Base-by-base conservation (phyloP, 2,113 vertebrate species). In the Pampusana beccarii region DNA sequence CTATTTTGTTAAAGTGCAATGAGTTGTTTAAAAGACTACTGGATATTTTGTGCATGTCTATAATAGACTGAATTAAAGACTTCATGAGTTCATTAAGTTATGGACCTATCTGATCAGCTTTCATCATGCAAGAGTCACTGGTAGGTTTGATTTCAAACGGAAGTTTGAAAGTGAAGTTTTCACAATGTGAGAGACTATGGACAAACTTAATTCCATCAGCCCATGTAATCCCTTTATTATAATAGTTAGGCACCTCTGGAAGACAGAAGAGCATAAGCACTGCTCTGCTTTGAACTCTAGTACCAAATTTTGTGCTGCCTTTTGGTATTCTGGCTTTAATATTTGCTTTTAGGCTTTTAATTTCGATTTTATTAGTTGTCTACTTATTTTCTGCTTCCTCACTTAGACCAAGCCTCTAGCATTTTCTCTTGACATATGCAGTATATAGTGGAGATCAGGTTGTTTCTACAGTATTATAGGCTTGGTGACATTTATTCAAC, bases 301-400 rank as follows among this genome's bases (percentile, higher is more conserved):
- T 46, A 51, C 19, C 10, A 85, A 71, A 71, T 79, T 85, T 78
- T 69, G 24, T 53, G 34, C 38, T 89, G 26, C 9, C 19, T 82
- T 91, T 93, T 51, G 11, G 61, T 82, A 92, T 51, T 44, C 26
- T 75, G 20, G 3, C 28, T 75, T 91, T 91, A 87, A 73, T 56
- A 78, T 71, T 86, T 91, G 33, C 34, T 82, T 93, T 92, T 60
- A 85, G 23, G 23, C 12, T 91, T 92, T 92, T 91, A 64, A 86
- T 95, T 91, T 26, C 19, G 74, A 7, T 73, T 72, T 70, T 62
- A 54, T 92, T 91, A 28, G 44, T 70, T 93, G 13, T 58, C 60
- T 80, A 3, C 34, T 78, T 80, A 80, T 67, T 78, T 23, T 67
- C 15, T 84, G 20, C 20, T 84, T 92, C 60, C 33, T 86, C 1